These are phyloP conservation scores for Muraenolepis orangiensis DNA, from an alignment of 2,797 vertebrate genomes.

Conservation along the genomic window DNA sequence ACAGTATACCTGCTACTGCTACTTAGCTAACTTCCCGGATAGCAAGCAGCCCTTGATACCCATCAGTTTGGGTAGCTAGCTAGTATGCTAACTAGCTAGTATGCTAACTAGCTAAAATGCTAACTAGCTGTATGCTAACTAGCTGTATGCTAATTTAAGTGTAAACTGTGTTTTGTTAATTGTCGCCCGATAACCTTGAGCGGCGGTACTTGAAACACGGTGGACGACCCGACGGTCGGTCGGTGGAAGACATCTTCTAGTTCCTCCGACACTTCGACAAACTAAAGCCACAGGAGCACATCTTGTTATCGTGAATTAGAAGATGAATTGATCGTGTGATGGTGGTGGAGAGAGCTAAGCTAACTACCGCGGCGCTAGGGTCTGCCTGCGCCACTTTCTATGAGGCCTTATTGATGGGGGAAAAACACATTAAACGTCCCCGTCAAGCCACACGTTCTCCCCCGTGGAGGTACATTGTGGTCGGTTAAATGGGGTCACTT, in stretches of 20 bases:
- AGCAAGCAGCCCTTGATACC: conserved; percentile 33
- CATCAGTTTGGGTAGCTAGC: conserved; percentile 55
- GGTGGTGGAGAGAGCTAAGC: conserved; percentile 18
- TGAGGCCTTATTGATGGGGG: conserved; percentile 60
- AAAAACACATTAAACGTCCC: conserved; percentile 42
- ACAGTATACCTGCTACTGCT: conserved; percentile 40
- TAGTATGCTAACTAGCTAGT: conserved; percentile 50
- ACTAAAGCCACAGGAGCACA: neutral
- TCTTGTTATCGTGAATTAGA: conserved; percentile 26
- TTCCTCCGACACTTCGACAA: neutral
- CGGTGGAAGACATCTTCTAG: neutral
- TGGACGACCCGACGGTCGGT: neutral
- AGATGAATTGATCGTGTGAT: conserved; percentile 50
- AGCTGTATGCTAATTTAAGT: conserved; percentile 48
- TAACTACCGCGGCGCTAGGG: conserved; percentile 48
- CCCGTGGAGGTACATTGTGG: neutral
- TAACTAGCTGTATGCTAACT: conserved; percentile 52
- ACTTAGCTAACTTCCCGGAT: conserved; percentile 55
- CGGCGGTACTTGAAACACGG: conserved; percentile 16
- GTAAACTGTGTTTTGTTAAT: conserved; percentile 77
- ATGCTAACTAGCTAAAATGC: too few relatives aligned
- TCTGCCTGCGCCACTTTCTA: conserved; percentile 16
- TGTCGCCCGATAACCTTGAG: conserved; percentile 75
- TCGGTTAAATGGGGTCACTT: neutral
- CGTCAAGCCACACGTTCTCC: conserved; percentile 11